A percentile compares a stretch with the other conserved stretches of the same genome.
Evolutionary conservation across 2,888 invertebrate genomes (phyloP).

Genomic region (Thelaira solivaga): DNA sequence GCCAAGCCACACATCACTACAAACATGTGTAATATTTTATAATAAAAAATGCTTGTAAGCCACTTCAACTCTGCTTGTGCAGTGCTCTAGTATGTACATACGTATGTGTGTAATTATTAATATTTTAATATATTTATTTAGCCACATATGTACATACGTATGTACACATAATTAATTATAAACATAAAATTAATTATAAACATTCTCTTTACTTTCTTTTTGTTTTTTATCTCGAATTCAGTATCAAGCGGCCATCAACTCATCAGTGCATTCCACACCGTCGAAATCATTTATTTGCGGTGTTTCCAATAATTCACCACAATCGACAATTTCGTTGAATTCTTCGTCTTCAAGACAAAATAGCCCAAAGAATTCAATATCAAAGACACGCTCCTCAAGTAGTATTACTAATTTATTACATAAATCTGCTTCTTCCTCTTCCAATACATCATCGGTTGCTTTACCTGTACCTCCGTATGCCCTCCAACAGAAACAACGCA

Average conservation of each 20-base stretch:
- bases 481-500: conserved; percentile 97
- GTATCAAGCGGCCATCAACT: conserved; percentile 92
- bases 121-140: no score
- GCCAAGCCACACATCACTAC: no score
- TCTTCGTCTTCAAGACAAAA: conserved; percentile 76
- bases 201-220: neutral
- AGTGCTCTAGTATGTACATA: no score
- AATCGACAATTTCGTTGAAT: conserved; percentile 76
- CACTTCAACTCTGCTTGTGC: no score
- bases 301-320: conserved; percentile 75
- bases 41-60: no score
- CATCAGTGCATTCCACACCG: conserved; percentile 82
- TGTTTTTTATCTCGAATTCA: conserved; percentile 74
- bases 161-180: neutral
- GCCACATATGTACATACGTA: no score
- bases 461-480: conserved; percentile 83
- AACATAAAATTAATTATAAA: conserved; percentile 5
- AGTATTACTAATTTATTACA: conserved; percentile 77
- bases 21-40: no score
- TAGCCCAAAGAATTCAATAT: conserved; percentile 77
- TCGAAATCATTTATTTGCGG: conserved; percentile 80
- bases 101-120: no score
- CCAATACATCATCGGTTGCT: conserved; percentile 74
- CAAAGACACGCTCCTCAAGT: conserved; percentile 76
- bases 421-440: conserved; percentile 76